Evolutionary conservation across 2,797 vertebrate genomes (phyloP).

Genomic region (Acropternis orthonyx): DNA sequence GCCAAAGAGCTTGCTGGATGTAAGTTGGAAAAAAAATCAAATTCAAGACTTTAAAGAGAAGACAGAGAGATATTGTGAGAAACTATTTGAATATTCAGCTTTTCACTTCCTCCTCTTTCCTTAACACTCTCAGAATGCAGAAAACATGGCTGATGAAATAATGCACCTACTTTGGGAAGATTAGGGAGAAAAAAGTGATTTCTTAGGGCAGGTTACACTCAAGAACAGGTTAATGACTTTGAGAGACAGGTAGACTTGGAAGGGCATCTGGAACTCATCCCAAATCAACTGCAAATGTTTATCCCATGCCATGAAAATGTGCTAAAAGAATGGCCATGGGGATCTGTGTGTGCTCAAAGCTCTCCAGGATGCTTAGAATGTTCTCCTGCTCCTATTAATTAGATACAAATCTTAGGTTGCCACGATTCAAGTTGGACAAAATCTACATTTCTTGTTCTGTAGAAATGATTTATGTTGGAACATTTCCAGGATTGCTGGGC

Average conservation of each 20-base stretch:
- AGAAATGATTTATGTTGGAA: not conserved
- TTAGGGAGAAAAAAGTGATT: not conserved
- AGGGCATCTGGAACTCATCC: not conserved
- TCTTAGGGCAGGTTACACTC: not conserved
- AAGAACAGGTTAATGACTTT: not conserved
- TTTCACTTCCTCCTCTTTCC: not conserved
- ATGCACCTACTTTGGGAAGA: not conserved
- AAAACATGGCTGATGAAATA: not conserved
- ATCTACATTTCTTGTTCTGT: not conserved
- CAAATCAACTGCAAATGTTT: not conserved
- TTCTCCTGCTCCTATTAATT: not conserved
- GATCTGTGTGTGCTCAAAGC: not conserved
- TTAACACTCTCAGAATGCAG: not conserved
- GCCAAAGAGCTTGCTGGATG: slow-evolving; percentile 29
- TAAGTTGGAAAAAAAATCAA: not conserved
- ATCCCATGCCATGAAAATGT: fast-evolving
- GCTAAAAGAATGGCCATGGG: not conserved
- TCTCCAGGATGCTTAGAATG: not conserved
- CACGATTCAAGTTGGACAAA: not conserved
- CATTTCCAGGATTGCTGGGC: not conserved
- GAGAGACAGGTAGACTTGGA: not conserved
- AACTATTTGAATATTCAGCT: not conserved
- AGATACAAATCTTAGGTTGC: not conserved
- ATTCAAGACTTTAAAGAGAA: not conserved
- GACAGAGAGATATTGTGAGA: not conserved